Base-by-base conservation (phyloP, 2,888 invertebrate genomes). In the Eilema sororculum region DNA sequence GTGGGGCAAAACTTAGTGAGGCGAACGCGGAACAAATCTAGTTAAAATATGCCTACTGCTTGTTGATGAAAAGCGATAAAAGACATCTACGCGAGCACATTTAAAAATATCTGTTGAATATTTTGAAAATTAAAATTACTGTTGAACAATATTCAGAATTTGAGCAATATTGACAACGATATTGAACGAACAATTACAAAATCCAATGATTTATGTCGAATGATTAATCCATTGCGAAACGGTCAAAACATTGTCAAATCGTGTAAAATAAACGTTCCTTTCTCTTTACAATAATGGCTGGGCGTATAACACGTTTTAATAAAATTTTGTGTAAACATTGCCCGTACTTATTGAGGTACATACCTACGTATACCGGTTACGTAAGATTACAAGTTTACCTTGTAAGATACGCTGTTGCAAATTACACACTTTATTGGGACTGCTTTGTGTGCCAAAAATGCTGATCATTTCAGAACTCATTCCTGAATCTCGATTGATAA, bases 361-460 rank as follows among this genome's bases (percentile, higher is more conserved):
- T n/a, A 41, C 33, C 12, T 61, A 10, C n/a, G n/a, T n/a, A n/a
- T n/a, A 41, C 62, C 25, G 20, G 63, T 64, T 68, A 28, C 56
- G 25, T 64, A 68, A 68, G 6, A 8, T n/a, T 58, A 30, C 58
- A 59, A 4, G 68, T 46, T 68, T 30, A 30, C 68, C 64, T 68
- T 59, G 68, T 22, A n/a, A 25, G 24, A 16, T 25, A 62, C 25
- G 41, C 41, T 62, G 3, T 16, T 41, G 20, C 41, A 41, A 41
- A 58, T 52, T n/a, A 52, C n/a, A 9, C 8, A n/a, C 52, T 52
- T 9, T n/a, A 52, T 52, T 46, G 20, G 20, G 20, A 46, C 20
- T 20, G 20, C 46, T 46, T 46, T 46, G 46, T 46, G 20, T 20
- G 46, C 20, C 46, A 46, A 46, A 37, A 46, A 20, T 20, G 20